phyloP scores from a whole-genome alignment of 2,113 vertebrate genomes.

The Perca schrenkii region DNA sequence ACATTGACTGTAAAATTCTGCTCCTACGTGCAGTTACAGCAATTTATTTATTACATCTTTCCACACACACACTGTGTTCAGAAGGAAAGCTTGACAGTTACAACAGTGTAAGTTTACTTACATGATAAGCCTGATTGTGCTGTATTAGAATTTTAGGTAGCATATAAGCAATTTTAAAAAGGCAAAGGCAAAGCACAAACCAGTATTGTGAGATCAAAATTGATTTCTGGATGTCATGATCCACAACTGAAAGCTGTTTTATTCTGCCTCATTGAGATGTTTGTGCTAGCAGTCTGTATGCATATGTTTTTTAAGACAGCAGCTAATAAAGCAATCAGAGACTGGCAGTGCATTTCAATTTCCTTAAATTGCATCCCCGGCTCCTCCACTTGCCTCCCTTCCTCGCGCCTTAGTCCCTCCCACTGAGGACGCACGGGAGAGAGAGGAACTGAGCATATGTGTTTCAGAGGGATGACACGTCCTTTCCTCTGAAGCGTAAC shows the following conservation, averaged over 20 bases:
- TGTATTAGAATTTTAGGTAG: background rate
- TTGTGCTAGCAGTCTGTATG: background rate
- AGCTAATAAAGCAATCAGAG: constrained; percentile 42
- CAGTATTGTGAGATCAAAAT: constrained; percentile 6
- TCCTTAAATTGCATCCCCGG: too few relatives aligned
- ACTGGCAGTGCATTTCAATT: background rate
- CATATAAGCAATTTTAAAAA: background rate
- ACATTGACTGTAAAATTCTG: background rate
- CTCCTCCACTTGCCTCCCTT: too few relatives aligned
- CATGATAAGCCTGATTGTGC: background rate
- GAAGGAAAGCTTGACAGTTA: constrained; percentile 4
- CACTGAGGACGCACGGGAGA: too few relatives aligned
- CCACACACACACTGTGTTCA: background rate
- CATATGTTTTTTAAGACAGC: constrained; percentile 5
- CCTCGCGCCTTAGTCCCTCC: too few relatives aligned
- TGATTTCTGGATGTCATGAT: background rate
- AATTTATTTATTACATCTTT: background rate
- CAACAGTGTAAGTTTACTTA: constrained; percentile 1
- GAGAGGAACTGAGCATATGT: too few relatives aligned
- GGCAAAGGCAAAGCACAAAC: background rate
- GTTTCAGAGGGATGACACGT: too few relatives aligned
- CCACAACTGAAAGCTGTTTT: background rate
- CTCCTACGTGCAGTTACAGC: background rate
- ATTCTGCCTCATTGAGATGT: background rate
- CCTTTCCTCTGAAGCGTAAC: too few relatives aligned